These are phyloP conservation scores for Ceraclea dissimilis DNA, from an alignment of 2,888 invertebrate genomes.

Conservation along the genomic window DNA sequence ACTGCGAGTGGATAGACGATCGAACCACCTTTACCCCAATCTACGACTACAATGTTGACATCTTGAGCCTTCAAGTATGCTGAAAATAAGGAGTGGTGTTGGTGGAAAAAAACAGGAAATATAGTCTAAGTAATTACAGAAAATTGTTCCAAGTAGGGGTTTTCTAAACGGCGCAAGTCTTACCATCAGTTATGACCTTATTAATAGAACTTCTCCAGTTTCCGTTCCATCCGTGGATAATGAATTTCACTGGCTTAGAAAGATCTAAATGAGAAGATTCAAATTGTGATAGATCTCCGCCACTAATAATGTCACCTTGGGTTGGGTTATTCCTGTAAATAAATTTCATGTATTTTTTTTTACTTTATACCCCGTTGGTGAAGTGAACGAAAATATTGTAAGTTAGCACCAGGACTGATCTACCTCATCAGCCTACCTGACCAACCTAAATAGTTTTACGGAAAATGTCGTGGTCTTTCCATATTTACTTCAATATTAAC, in stretches of 20 bases:
- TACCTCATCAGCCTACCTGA: too few relatives aligned
- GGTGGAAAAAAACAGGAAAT: too few relatives aligned
- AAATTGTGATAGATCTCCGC: constrained; percentile 1
- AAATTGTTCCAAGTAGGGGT: not conserved
- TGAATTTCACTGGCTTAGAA: constrained; percentile 30
- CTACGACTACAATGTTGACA: constrained; percentile 19
- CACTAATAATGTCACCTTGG: not conserved
- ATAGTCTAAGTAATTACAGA: not conserved
- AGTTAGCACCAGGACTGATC: too few relatives aligned
- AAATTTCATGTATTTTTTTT: not conserved
- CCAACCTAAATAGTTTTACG: too few relatives aligned
- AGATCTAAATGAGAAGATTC: constrained; percentile 12
- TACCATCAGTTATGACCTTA: constrained; percentile 4
- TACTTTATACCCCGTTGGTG: too few relatives aligned
- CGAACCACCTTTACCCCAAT: constrained; percentile 4
- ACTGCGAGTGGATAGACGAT: constrained; percentile 6
- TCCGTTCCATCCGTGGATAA: constrained; percentile 37
- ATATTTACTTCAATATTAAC: too few relatives aligned
- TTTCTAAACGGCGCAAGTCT: not conserved
- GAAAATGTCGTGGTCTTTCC: too few relatives aligned
- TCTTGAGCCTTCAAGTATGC: constrained; percentile 10
- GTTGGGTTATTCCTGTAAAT: constrained; percentile 8
- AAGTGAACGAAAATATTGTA: too few relatives aligned
- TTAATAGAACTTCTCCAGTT: constrained; percentile 15
- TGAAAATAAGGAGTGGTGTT: too few relatives aligned